Conservation (phyloP, 2,113 vertebrate species). For the Haemorhous mexicanus region DNA sequence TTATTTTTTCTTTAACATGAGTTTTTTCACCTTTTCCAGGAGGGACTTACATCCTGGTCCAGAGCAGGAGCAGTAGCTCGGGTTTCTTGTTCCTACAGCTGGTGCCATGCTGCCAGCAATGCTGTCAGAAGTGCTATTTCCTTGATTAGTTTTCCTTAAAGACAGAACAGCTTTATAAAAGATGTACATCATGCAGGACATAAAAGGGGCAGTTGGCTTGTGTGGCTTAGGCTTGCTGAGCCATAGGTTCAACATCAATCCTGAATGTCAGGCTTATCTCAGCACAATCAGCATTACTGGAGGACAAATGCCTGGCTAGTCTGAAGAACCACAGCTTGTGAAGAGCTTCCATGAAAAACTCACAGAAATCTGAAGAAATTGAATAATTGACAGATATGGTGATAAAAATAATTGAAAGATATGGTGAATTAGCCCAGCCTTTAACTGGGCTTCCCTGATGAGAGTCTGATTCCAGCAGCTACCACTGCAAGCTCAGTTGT, state of each 20-base stretch:
- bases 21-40: not conserved
- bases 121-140: not conserved
- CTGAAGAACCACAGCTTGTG: not conserved
- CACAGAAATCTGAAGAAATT: not conserved
- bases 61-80: not conserved
- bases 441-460: not conserved
- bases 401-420: not conserved
- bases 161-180: not conserved
- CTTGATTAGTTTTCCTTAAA: not conserved
- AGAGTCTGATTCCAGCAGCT: not conserved
- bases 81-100: not conserved
- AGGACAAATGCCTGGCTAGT: not conserved
- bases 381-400: not conserved
- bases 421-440: not conserved
- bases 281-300: not conserved
- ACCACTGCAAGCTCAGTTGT: not conserved
- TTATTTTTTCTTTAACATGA: not conserved
- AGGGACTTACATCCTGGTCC: not conserved
- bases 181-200: not conserved
- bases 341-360: not conserved
- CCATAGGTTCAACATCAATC: not conserved
- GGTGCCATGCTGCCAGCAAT: not conserved
- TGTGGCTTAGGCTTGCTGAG: not conserved
- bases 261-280: not conserved
- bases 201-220: not conserved